These are phyloP conservation scores for Meloidogyne exigua DNA, from an alignment of 1,140 invertebrate genomes.

Conservation along the genomic window DNA sequence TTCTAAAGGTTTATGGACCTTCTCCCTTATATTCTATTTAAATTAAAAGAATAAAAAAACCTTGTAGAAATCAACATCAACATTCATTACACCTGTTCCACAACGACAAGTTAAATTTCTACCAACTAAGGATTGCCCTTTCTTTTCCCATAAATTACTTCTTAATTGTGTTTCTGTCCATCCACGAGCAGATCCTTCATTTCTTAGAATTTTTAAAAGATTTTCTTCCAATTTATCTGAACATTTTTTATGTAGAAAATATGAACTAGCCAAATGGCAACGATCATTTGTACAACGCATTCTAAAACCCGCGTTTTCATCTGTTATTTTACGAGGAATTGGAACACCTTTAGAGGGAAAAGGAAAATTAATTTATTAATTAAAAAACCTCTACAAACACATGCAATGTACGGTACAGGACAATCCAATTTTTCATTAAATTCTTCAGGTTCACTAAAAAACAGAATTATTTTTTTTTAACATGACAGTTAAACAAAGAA, in stretches of 20 bases:
- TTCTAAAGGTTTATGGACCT: too few species aligned
- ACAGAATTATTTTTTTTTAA: too few species aligned
- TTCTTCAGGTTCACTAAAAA: background rate
- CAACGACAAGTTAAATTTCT: constrained; percentile 14
- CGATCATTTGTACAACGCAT: constrained; percentile 26
- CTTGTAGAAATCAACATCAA: constrained; percentile 30
- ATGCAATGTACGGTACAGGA: constrained; percentile 21
- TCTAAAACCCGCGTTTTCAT: background rate
- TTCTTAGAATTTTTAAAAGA: constrained; percentile 12
- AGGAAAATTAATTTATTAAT: background rate
- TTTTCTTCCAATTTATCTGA: constrained; percentile 25
- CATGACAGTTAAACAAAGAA: too few species aligned
- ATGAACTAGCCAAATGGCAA: constrained; percentile 13
- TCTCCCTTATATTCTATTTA: too few species aligned
- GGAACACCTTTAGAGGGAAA: background rate
- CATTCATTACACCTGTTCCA: constrained; percentile 22
- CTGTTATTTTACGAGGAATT: background rate
- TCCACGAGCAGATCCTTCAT: constrained; percentile 19
- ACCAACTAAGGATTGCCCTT: constrained; percentile 9
- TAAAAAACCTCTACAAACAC: constrained; percentile 18
- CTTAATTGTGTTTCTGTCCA: constrained; percentile 23
- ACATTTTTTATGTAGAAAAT: constrained; percentile 16
- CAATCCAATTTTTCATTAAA: constrained; percentile 21
- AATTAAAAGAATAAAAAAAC: background rate
- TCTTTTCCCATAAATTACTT: constrained; percentile 26